A percentile compares a stretch with the other conserved stretches of the same genome.
Conservation (phyloP, 2,797 vertebrate species). For the Psittacula derbiana region DNA sequence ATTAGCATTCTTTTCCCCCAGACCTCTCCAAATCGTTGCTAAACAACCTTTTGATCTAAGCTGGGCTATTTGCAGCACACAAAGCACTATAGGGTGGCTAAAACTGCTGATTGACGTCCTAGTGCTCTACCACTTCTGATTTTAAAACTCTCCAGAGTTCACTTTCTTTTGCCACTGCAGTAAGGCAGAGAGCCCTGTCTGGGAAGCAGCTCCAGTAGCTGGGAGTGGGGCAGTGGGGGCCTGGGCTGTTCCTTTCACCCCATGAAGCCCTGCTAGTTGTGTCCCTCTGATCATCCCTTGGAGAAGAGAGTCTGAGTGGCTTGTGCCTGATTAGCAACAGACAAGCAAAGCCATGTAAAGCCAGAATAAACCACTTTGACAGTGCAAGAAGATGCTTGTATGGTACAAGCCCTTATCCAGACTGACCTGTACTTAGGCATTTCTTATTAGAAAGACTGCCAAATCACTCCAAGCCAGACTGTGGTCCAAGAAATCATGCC, state of each 20-base stretch:
- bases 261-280: neutral
- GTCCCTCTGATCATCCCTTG: neutral
- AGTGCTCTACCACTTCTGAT: neutral
- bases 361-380: neutral
- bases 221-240: neutral
- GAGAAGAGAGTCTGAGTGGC: neutral
- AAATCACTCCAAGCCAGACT: neutral
- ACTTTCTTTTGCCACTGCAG: neutral
- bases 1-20: neutral
- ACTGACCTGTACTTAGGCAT: neutral
- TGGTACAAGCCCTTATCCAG: neutral
- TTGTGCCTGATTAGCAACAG: neutral
- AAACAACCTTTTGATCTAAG: neutral
- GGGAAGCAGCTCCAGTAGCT: fast-evolving
- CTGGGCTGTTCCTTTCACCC: neutral
- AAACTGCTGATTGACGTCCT: neutral
- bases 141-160: neutral
- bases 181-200: fast-evolving
- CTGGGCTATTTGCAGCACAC: neutral
- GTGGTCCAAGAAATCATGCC: neutral
- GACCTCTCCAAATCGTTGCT: neutral
- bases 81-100: neutral
- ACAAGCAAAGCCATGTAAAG: neutral
- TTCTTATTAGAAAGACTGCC: neutral
- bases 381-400: neutral